Conservation (phyloP, 2,113 vertebrate species). For the Cavia porcellus region DNA sequence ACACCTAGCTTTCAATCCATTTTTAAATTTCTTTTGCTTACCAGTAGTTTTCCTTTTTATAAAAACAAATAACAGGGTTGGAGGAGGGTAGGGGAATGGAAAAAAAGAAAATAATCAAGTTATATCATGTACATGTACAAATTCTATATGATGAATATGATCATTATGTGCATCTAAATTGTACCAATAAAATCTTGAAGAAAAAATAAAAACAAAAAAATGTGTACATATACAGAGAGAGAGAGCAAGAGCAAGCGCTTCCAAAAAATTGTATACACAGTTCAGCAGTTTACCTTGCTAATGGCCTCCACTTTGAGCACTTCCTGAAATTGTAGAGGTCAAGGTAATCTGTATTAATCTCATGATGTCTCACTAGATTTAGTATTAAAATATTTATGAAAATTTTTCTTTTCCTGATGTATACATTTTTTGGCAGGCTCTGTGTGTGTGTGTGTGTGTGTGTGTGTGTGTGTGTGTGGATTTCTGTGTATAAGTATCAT, state of each 20-base stretch:
- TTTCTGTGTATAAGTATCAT: neutral
- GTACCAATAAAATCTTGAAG: too few relatives aligned
- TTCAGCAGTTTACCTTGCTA: neutral
- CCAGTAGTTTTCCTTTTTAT: neutral
- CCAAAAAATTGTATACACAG: neutral
- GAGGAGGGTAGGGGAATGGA: too few relatives aligned
- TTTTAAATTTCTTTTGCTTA: slow-evolving; percentile 43
- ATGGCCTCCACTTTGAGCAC: neutral
- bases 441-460: neutral
- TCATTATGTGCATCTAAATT: too few relatives aligned
- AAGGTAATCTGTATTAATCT: neutral
- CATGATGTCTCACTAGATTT: neutral
- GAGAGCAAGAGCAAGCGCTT: rapidly evolving
- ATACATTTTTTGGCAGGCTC: neutral
- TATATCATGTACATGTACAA: too few relatives aligned
- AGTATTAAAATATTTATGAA: neutral
- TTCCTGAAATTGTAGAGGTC: neutral
- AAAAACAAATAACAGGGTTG: neutral
- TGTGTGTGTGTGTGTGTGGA: neutral
- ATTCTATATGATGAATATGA: too few relatives aligned
- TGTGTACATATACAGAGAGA: neutral
- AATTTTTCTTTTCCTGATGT: neutral
- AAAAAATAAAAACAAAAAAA: neutral
- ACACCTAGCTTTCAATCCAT: neutral
- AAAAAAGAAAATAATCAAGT: too few relatives aligned